Conservation (phyloP, 2,797 vertebrate species). For the Emys orbicularis region DNA sequence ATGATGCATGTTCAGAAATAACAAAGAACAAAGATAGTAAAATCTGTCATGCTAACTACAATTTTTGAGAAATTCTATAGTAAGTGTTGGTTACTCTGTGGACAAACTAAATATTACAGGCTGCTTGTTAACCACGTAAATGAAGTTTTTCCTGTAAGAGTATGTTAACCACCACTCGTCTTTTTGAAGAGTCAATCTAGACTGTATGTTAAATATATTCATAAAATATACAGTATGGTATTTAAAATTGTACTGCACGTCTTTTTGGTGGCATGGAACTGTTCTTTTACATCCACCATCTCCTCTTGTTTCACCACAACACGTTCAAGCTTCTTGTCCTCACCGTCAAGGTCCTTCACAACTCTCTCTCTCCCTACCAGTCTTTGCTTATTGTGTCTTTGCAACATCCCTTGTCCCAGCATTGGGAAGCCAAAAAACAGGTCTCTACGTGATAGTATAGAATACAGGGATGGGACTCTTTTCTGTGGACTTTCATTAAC, state of each 20-base stretch:
- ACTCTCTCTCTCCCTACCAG: neutral
- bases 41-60: slow-evolving; percentile 16
- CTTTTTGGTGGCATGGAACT: neutral
- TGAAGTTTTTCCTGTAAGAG: neutral
- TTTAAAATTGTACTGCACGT: neutral
- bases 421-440: neutral
- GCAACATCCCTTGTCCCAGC: neutral
- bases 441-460: neutral
- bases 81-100: neutral
- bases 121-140: neutral
- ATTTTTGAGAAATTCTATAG: slow-evolving; percentile 61
- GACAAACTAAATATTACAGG: neutral
- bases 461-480: neutral
- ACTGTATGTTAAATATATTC: neutral
- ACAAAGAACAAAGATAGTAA: slow-evolving; percentile 49
- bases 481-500: neutral
- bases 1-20: slow-evolving; percentile 45
- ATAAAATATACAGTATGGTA: neutral
- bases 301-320: neutral
- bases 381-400: neutral
- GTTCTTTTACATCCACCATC: neutral
- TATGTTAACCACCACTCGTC: neutral
- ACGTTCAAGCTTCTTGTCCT: neutral
- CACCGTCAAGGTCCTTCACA: neutral
- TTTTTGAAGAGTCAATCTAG: neutral